Conservation (phyloP, 2,113 vertebrate genomes). For the Amazona vittata region DNA sequence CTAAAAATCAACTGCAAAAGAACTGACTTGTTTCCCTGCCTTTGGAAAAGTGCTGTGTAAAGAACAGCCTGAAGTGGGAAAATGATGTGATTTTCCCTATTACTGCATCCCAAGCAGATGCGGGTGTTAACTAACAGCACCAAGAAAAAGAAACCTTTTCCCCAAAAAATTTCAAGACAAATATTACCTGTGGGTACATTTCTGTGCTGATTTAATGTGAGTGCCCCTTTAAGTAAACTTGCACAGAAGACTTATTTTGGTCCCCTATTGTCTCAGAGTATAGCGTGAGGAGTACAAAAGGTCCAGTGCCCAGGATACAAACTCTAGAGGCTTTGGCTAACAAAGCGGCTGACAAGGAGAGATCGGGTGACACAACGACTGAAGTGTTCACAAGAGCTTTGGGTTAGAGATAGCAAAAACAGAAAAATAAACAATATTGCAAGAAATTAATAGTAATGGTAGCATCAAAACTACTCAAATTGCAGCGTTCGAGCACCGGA, state of each 20-base stretch:
- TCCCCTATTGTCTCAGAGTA: background rate
- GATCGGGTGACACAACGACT: background rate
- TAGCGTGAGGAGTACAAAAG: background rate
- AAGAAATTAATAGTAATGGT: background rate
- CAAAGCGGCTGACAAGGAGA: slow-evolving; percentile 10
- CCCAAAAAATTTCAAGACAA: background rate
- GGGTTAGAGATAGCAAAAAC: background rate
- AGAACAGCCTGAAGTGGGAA: background rate
- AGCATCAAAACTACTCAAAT: background rate
- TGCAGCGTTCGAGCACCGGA: background rate
- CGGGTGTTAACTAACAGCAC: background rate
- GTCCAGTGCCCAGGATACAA: background rate
- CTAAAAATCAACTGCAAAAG: background rate
- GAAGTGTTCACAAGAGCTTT: background rate
- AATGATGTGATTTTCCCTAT: background rate
- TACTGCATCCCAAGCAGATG: background rate
- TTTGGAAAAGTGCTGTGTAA: background rate
- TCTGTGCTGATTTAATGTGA: background rate
- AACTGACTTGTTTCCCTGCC: background rate
- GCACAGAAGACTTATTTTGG: slow-evolving; percentile 27
- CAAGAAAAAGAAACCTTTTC: background rate
- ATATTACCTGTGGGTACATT: background rate
- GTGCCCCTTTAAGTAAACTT: slow-evolving; percentile 42
- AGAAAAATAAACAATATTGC: background rate
- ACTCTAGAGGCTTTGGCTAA: slow-evolving; percentile 21